These are phyloP conservation scores for Erythrocercus mccallii DNA, from an alignment of 2,113 vertebrate genomes.

Conservation along the genomic window DNA sequence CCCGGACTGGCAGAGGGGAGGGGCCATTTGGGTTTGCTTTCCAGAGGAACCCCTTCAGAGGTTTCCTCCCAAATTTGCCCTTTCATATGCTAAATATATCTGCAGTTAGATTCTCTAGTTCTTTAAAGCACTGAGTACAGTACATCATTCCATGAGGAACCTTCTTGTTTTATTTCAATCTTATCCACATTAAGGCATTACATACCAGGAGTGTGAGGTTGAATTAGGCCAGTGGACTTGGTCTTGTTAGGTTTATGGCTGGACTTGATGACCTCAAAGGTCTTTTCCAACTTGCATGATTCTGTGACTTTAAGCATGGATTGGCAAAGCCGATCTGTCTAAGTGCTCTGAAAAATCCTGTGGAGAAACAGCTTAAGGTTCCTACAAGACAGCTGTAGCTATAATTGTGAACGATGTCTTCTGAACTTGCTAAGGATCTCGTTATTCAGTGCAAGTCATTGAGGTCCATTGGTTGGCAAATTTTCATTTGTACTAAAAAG, in stretches of 20 bases:
- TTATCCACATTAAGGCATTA: not conserved
- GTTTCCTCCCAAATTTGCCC: no score
- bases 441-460: not conserved
- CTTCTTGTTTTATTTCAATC: not conserved
- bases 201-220: not conserved
- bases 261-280: not conserved
- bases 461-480: not conserved
- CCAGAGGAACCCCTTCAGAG: no score
- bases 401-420: not conserved
- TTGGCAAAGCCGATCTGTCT: fast-evolving
- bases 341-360: not conserved
- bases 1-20: no score
- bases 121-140: not conserved
- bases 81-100: not conserved
- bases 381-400: not conserved
- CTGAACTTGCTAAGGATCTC: not conserved
- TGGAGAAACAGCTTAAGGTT: not conserved
- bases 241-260: not conserved
- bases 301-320: not conserved
- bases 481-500: not conserved
- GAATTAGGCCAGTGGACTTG: not conserved
- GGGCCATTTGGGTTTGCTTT: no score
- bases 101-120: not conserved
- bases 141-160: not conserved
- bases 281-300: not conserved